Percentiles rank a stretch among this genome's conserved stretches.
phyloP scores from a whole-genome alignment of 2,888 invertebrate species.

The Eristalis arbustorum region DNA sequence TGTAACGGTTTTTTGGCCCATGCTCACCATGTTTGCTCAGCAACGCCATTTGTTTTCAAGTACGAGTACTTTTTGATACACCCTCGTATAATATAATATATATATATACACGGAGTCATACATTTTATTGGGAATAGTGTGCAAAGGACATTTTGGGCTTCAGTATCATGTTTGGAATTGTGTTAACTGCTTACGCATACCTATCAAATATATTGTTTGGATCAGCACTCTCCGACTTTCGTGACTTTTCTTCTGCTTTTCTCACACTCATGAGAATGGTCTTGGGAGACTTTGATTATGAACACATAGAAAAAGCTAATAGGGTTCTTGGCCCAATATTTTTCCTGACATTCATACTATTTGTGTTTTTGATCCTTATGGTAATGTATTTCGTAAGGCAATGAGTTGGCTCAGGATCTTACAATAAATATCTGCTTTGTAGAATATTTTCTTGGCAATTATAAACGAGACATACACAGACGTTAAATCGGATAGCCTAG shows the following conservation, averaged over 20 bases:
- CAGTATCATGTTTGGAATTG: conserved; percentile 52
- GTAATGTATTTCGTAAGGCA: neutral
- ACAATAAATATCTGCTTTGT: neutral
- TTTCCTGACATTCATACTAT: conserved; percentile 60
- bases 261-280: conserved; percentile 61
- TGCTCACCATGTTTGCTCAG: no score
- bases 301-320: neutral
- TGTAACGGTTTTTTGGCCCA: no score
- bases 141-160: conserved; percentile 68
- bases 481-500: conserved; percentile 22
- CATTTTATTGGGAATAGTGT: conserved; percentile 43
- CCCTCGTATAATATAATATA: neutral
- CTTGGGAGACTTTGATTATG: conserved; percentile 50
- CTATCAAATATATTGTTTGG: conserved; percentile 69
- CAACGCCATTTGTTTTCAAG: no score
- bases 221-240: conserved; percentile 32
- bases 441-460: conserved; percentile 68
- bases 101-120: neutral
- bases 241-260: conserved; percentile 26
- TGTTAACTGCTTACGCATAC: conserved; percentile 66
- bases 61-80: no score
- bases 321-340: conserved; percentile 31
- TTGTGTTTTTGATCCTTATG: conserved; percentile 67
- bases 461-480: conserved; percentile 61
- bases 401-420: neutral